phyloP scores from a whole-genome alignment of 2,113 vertebrate genomes.

The Chloropsis hardwickii region DNA sequence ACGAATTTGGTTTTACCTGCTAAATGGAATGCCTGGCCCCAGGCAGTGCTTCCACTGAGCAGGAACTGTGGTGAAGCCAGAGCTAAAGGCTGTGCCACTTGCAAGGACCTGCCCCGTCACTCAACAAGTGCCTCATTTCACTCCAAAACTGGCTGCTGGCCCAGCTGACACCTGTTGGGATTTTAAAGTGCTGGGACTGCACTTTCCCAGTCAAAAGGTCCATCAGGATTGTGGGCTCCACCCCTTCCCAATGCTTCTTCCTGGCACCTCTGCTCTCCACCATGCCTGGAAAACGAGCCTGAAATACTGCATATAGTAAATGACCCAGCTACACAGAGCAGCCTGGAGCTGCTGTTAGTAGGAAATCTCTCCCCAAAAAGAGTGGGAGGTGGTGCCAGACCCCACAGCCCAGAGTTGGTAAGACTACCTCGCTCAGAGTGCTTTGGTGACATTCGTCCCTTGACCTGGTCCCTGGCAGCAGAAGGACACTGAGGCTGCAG shows the following conservation, averaged over 20 bases:
- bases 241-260: background rate
- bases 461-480: background rate
- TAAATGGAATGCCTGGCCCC: background rate
- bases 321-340: background rate
- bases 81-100: background rate
- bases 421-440: background rate
- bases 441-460: background rate
- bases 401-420: accelerated
- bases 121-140: background rate
- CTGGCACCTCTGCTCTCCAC: background rate
- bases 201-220: background rate
- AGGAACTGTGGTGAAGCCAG: background rate
- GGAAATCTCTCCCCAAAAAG: background rate
- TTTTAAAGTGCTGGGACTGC: background rate
- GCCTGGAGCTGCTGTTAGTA: background rate
- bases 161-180: background rate
- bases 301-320: background rate
- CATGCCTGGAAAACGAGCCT: background rate
- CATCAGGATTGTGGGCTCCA: background rate
- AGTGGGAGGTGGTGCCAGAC: background rate
- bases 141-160: background rate
- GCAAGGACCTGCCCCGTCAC: background rate
- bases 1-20: background rate
- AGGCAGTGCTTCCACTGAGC: background rate
- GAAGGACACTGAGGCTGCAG: background rate